Percentiles rank a stretch among this genome's conserved stretches.
These are phyloP conservation scores for Heterohyrax brucei DNA, from an alignment of 2,797 vertebrate genomes.

Conservation along the genomic window DNA sequence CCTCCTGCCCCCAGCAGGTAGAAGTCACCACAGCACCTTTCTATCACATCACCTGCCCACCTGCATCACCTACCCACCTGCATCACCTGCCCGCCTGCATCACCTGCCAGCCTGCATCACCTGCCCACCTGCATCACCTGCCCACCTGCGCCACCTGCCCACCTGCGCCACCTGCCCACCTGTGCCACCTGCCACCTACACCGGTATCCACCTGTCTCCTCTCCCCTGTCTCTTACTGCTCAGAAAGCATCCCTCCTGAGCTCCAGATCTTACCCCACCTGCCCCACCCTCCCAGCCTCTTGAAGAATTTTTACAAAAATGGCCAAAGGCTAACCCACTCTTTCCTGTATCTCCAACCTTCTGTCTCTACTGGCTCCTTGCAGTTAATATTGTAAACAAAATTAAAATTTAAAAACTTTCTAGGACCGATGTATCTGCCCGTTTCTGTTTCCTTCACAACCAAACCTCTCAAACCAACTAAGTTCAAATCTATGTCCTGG, in stretches of 20 bases:
- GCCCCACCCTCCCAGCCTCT: neutral
- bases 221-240: neutral
- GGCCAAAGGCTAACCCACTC: neutral
- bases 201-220: neutral
- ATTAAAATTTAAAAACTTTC: constrained; percentile 6
- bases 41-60: neutral
- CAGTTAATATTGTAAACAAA: neutral
- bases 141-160: neutral
- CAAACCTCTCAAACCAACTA: neutral
- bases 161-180: neutral
- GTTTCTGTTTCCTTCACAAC: neutral
- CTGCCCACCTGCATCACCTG: too few species aligned
- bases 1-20: neutral
- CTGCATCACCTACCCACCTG: too few species aligned
- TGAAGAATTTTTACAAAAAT: neutral
- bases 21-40: neutral
- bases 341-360: neutral
- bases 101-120: neutral
- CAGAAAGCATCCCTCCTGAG: neutral
- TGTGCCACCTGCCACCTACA: too few species aligned
- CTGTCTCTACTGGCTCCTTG: neutral
- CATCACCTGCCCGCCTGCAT: neutral
- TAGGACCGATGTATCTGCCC: neutral
- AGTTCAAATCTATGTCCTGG: neutral
- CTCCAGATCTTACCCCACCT: neutral